A percentile compares a stretch with the other conserved stretches of the same genome.
phyloP scores from a whole-genome alignment of 2,113 vertebrate species.

The Phyllostomus discolor region DNA sequence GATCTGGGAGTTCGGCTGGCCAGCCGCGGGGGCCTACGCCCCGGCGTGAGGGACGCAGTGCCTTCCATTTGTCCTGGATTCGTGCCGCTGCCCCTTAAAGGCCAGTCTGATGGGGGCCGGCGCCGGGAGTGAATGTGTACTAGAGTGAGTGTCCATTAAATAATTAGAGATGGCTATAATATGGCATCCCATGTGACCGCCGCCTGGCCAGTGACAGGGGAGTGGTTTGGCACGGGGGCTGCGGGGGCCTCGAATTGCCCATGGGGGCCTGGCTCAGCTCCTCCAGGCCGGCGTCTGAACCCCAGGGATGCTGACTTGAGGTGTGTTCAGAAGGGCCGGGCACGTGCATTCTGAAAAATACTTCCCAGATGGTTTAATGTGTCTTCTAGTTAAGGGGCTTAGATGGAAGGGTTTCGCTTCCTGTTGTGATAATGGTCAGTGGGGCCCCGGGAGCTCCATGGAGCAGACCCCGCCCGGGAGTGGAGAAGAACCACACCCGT shows the following conservation, averaged over 20 bases:
- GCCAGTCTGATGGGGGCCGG: too few species aligned
- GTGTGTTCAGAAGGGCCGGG: neutral
- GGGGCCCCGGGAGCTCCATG: neutral
- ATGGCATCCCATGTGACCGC: accelerated
- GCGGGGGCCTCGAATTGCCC: accelerated
- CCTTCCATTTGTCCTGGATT: neutral
- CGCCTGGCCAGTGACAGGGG: neutral
- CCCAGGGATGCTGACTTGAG: neutral
- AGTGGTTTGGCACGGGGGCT: too few species aligned
- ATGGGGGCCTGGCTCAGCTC: accelerated
- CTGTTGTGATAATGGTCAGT: neutral
- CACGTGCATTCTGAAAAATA: neutral
- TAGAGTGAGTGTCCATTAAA: neutral
- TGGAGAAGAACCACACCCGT: neutral
- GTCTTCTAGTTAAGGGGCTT: neutral
- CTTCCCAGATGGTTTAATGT: neutral
- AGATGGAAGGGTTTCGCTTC: neutral
- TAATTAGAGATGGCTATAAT: neutral
- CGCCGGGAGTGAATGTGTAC: neutral
- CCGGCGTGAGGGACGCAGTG: neutral
- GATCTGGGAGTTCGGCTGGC: neutral
- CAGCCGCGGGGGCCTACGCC: neutral
- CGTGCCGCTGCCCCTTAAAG: neutral
- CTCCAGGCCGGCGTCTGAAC: accelerated
- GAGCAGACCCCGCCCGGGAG: neutral